Evolutionary conservation across 2,888 invertebrate species (phyloP).

Genomic region (Leptura quadrifasciata): DNA sequence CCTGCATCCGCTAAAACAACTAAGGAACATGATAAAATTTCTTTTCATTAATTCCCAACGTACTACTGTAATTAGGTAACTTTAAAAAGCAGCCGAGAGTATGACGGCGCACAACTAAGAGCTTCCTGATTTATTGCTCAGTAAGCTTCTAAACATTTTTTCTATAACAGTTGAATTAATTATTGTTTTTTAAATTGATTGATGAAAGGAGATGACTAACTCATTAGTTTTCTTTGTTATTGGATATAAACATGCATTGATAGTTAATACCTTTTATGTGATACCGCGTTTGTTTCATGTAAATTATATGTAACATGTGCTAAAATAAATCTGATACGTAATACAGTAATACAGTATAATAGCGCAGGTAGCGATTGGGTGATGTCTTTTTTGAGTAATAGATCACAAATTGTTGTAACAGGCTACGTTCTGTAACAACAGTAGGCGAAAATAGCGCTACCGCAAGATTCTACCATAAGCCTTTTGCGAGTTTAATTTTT

Average conservation of each 20-base stretch:
- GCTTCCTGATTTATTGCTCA: slow-evolving; percentile 32
- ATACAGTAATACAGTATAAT: too few species aligned
- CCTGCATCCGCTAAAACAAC: background rate
- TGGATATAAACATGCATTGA: background rate
- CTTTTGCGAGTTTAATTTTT: too few species aligned
- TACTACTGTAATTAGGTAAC: background rate
- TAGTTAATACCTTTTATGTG: too few species aligned
- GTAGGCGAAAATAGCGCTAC: too few species aligned
- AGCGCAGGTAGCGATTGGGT: too few species aligned
- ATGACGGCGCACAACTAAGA: slow-evolving; percentile 28
- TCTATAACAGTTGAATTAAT: slow-evolving; percentile 33
- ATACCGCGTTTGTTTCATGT: too few species aligned
- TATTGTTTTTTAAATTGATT: slow-evolving; percentile 13
- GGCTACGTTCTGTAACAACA: too few species aligned
- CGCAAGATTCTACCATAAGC: too few species aligned
- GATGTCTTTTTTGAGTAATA: too few species aligned
- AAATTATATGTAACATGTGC: too few species aligned
- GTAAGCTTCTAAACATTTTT: slow-evolving; percentile 30
- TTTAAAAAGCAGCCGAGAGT: slow-evolving; percentile 16
- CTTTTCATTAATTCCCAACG: background rate
- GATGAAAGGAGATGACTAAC: slow-evolving; percentile 13
- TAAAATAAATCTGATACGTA: too few species aligned
- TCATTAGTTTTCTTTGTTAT: slow-evolving; percentile 19
- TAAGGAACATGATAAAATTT: background rate
- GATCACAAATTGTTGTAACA: too few species aligned